These are phyloP conservation scores for Cenopis cana DNA, from an alignment of 2,888 invertebrate genomes.

Conservation along the genomic window DNA sequence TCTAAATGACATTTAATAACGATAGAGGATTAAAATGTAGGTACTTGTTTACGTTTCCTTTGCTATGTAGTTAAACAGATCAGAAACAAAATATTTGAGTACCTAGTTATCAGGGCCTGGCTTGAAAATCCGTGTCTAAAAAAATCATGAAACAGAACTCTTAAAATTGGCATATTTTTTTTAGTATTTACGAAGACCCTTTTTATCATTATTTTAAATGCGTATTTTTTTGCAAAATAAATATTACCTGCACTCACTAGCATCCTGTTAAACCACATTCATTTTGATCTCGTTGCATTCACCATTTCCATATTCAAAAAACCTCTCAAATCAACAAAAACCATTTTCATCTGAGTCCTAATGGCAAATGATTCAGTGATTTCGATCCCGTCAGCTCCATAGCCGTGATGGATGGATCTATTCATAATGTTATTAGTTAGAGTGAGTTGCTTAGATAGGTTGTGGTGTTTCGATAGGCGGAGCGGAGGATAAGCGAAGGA, in stretches of 20 bases:
- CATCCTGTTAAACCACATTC: neutral
- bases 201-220: no score
- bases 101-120: no score
- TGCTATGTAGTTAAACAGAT: no score
- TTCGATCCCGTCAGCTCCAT: constrained; percentile 49
- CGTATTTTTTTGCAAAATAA: neutral
- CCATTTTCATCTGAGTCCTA: constrained; percentile 43
- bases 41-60: no score
- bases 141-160: no score
- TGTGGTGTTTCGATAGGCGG: neutral
- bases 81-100: no score
- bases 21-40: no score
- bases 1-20: no score
- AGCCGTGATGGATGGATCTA: constrained; percentile 50
- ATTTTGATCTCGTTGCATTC: constrained; percentile 17
- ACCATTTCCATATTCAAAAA: constrained; percentile 28
- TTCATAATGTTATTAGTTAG: constrained; percentile 64
- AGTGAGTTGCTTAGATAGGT: constrained; percentile 50
- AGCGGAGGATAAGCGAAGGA: neutral
- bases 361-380: constrained; percentile 64
- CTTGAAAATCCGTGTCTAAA: no score
- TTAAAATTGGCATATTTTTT: no score
- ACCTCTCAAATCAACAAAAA: constrained; percentile 28
- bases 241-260: neutral
- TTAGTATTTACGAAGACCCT: no score